Evolutionary conservation across 37 sponge, comb jelly and placozoan genomes (phyloP), one percentile per base, ranked within the genome.

Genomic region (Aplysina aerophoba): DNA sequence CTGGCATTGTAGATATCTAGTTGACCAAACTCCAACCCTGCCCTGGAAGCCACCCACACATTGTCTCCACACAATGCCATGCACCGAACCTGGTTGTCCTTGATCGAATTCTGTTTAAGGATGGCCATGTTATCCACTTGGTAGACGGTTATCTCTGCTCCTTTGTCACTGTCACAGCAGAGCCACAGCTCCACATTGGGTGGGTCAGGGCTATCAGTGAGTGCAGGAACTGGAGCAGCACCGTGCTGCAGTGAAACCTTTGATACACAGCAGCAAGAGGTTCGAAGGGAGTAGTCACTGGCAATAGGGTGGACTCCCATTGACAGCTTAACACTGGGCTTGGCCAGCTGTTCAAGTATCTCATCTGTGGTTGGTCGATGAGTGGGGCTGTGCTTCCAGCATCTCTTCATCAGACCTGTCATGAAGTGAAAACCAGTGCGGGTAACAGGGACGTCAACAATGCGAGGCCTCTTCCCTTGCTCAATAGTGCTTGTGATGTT

Each of bases 271-370:
- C 78, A 75, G 31, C 73, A 72, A 2, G 82, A 82, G 11, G 82
- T 37, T 8, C 72, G 55, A 36, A 87, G n/a, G 0, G 82, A 67
- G 34, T 63, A 68, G 56, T 81, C 77, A 79, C 94, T 87, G 28
- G 66, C 82, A 36, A 93, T 79, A 11, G 90, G 85, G 24, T 65
- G 50, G 2, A 93, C 88, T 24, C 77, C 81, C 91, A 93, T 93
- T 20, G 88, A 37, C 4, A 83, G 81, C 88, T 93, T 88, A 36
- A 83, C 74, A 30, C 79, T 15, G 0, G 88, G 35, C 0, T 40
- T 58, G 37, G 81, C 82, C 38, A 93, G 35, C 17, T 79, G 56
- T 30, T 81, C 64, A 17, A 90, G 81, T 40, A 93, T 88, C 13
- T 81, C 79, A 67, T 80, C 72, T 24, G 78, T 86, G 1, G 15